Evolutionary conservation across 2,888 invertebrate genomes (phyloP), one percentile per base, ranked within the genome.

Genomic region (Drosophila phalerata): DNA sequence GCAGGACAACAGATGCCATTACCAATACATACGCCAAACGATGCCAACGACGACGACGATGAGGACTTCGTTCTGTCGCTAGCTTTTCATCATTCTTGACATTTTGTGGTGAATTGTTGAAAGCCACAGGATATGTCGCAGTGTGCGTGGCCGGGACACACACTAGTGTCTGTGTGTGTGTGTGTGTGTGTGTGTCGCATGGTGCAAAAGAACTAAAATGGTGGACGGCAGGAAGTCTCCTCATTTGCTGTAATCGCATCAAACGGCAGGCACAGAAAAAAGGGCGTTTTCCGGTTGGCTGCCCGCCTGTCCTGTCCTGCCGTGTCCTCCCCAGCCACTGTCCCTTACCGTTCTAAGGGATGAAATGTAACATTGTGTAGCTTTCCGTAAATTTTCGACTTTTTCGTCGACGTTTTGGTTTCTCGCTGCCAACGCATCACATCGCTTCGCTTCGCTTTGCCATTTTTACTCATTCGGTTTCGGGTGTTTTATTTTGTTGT

Each of bases 31-130:
- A 51, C 37, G 43, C 73, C 65, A 70, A 53, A 56, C 68, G 64
- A 70, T 66, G 56, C 65, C 55, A 63, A 47, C 68, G 69, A 47
- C 71, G 62, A 47, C 73, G 53, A 52, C 58, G 47, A 13, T 28
- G 37, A 69, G 58, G 57, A 52, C 72, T 60, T 76, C 70, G 77
- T 61, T 68, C 68, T 69, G 71, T 74, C 43, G 79, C 79, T 90
- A 91, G 91, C 91, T 91, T 91, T 92, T 86, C 85, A 83, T 90
- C 88, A 90, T 91, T 91, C 92, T 92, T 92, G 92, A 92, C 92
- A 92, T 91, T 92, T 92, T 92, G 92, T 92, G 92, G 92, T 92
- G 91, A 92, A 91, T 92, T 91, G 91, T 91, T 81, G 90, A 90
- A 92, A 92, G 92, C 92, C 92, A 92, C 91, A 91, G 85, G 82